Evolutionary conservation across 2,888 invertebrate species (phyloP).

Genomic region (Chrysolina haemoptera): DNA sequence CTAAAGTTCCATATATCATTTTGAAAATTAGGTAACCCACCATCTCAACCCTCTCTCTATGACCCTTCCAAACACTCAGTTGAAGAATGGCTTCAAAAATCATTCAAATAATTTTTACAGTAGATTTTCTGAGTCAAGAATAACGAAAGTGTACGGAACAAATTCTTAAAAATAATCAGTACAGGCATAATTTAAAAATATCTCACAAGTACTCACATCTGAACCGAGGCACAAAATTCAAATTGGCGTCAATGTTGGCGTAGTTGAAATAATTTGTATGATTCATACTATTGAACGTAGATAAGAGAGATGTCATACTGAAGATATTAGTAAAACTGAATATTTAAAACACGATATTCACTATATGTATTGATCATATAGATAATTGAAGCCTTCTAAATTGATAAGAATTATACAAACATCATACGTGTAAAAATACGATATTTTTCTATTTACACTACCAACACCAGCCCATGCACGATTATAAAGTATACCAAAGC

Average conservation of each 20-base stretch:
- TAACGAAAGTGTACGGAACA: background rate
- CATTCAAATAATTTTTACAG: too few relatives aligned
- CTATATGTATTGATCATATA: conserved; percentile 64
- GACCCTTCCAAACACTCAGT: too few relatives aligned
- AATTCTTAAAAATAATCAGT: background rate
- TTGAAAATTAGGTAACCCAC: too few relatives aligned
- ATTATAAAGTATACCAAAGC: conserved; percentile 61
- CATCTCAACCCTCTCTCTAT: too few relatives aligned
- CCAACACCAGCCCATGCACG: conserved; percentile 56
- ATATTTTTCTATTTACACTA: conserved; percentile 53
- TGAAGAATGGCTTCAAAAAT: too few relatives aligned
- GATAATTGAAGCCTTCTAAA: conserved; percentile 65
- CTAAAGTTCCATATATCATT: too few relatives aligned
- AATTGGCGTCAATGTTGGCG: conserved; percentile 55
- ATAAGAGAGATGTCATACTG: conserved; percentile 67
- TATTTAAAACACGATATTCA: conserved; percentile 68
- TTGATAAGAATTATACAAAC: conserved; percentile 60
- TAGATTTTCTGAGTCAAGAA: background rate
- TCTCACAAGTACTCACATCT: conserved; percentile 54
- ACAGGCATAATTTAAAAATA: background rate
- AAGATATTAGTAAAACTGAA: conserved; percentile 66
- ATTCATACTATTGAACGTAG: conserved; percentile 57
- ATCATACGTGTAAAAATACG: conserved; percentile 42
- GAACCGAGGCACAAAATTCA: conserved; percentile 50
- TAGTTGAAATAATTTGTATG: conserved; percentile 62